Percentiles rank a stretch among this genome's conserved stretches.
Conservation (phyloP, 2,888 invertebrate genomes). For the Ischnura elegans region DNA sequence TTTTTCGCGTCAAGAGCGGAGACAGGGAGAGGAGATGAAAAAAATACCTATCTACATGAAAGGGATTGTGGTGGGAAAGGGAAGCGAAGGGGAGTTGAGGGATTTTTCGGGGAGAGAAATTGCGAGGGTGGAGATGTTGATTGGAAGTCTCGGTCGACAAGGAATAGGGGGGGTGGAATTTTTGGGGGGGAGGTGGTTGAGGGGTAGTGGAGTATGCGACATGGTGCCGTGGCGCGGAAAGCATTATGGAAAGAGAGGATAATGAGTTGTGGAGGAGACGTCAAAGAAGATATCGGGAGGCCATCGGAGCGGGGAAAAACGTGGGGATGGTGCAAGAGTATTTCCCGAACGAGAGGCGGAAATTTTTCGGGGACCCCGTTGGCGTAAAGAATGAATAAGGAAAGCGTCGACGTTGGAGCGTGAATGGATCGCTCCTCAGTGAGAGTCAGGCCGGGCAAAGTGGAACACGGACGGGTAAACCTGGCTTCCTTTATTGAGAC, state of each 20-base stretch:
- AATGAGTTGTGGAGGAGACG: slow-evolving; percentile 20
- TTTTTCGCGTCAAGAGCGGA: background rate
- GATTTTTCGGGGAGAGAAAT: background rate
- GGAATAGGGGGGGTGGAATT: too few species aligned
- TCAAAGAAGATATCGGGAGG: background rate
- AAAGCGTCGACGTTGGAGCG: too few species aligned
- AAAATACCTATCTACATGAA: background rate
- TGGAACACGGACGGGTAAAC: too few species aligned
- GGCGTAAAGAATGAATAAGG: too few species aligned
- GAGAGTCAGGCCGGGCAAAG: too few species aligned
- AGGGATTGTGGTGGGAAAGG: background rate
- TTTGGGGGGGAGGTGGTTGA: background rate
- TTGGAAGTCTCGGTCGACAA: background rate
- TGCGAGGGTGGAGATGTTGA: background rate
- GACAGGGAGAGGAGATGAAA: background rate
- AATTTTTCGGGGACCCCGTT: too few species aligned
- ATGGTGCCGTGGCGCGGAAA: background rate
- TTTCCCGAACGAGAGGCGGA: too few species aligned
- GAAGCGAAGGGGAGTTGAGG: background rate
- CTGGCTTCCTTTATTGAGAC: too few species aligned
- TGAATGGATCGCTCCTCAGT: too few species aligned
- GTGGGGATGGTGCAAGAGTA: too few species aligned
- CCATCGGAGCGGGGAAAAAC: too few species aligned
- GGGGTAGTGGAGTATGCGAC: background rate
- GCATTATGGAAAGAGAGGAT: slow-evolving; percentile 27